Evolutionary conservation across 1,140 invertebrate species (phyloP), one percentile per base, ranked within the genome.

Genomic region (Nylanderia fulva): DNA sequence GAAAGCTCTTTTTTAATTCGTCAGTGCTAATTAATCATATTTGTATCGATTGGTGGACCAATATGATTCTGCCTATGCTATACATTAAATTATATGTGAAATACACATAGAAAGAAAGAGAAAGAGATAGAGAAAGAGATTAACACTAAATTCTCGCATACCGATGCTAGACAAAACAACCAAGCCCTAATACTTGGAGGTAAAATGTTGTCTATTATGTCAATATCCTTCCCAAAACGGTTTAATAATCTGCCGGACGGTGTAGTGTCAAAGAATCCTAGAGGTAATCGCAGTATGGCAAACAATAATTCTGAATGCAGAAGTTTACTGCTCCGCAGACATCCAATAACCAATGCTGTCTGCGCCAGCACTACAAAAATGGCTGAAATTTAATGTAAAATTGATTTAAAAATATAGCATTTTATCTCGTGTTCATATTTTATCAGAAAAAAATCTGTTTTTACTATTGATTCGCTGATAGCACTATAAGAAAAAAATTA

Each of bases 261-360:
- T 80, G 96, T 96, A 0, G 95, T 96, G 90, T 96, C 96, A 93
- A 96, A 96, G 92, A 96, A 96, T 90, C 94, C 93, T 94, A 96
- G 94, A 33, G 96, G 95, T 58, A 95, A 95, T 85, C 95, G 93
- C 54, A 96, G 88, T 68, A 96, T 94, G 84, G 88, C 83, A 86
- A 90, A 92, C 86, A 94, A 93, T 86, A 94, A 91, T 76, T 90
- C 90, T 76, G 91, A 88, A 90, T 93, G 93, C 75, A 94, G 91
- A 91, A 92, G 75, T 91, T 90, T 86, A 88, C 93, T 94, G 92
- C 94, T 92, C 86, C 90, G 92, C 42, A 94, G 85, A 90, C 92
- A 93, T 83, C 94, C 93, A 69, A 94, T 77, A 91, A 90, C 92
- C 93, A 93, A 91, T 69, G 90, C 88, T 91, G 93, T 85, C 86